A percentile compares a stretch with the other conserved stretches of the same genome.
Conservation (phyloP, 1,140 invertebrate genomes). For the Aphaenogaster floridana region DNA sequence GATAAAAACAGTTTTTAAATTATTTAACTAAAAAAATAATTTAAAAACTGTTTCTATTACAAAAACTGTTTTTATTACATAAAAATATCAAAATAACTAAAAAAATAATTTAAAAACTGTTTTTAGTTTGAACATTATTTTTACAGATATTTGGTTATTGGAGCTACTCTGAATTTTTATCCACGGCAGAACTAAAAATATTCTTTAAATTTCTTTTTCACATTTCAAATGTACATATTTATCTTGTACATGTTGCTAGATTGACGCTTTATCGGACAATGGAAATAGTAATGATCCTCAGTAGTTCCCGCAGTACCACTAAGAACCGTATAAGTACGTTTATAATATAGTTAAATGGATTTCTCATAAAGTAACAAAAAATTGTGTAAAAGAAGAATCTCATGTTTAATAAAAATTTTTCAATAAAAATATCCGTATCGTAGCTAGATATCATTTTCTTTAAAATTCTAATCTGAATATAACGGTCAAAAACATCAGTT, state of each 20-base stretch:
- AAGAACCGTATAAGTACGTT: not conserved
- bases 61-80: not conserved
- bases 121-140: too few relatives aligned
- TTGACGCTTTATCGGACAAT: not conserved
- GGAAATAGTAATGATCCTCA: not conserved
- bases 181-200: not conserved
- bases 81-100: not conserved
- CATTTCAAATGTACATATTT: not conserved
- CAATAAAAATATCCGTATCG: not conserved
- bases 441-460: not conserved
- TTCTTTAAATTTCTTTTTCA: not conserved
- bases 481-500: not conserved
- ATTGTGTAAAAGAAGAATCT: not conserved
- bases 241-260: not conserved
- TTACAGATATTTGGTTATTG: not conserved
- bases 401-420: not conserved
- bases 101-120: too few relatives aligned
- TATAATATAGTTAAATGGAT: not conserved
- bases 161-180: not conserved
- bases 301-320: not conserved
- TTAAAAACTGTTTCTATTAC: too few relatives aligned
- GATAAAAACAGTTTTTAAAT: not conserved
- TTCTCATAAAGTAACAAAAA: not conserved
- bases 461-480: not conserved
- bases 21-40: not conserved